Percentiles rank a stretch among this genome's conserved stretches.
Evolutionary conservation across 1,140 invertebrate species (phyloP).

Genomic region (Cherax quadricarinatus): DNA sequence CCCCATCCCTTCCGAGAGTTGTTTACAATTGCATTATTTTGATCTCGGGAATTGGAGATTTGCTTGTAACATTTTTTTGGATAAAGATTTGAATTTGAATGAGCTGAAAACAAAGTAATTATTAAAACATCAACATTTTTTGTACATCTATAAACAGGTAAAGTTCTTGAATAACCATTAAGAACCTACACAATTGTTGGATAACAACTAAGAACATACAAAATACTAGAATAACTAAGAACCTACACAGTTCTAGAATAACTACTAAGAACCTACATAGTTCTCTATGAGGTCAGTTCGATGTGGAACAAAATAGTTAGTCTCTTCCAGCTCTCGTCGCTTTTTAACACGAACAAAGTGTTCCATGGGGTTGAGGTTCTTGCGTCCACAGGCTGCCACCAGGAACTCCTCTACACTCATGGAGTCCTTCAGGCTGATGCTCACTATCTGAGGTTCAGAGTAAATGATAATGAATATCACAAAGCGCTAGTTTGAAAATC

Average conservation of each 20-base stretch:
- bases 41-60: too few relatives aligned
- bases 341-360: slow-evolving; percentile 97
- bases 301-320: slow-evolving; percentile 96
- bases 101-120: too few relatives aligned
- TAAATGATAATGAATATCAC: neutral
- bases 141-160: too few relatives aligned
- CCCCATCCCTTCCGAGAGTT: too few relatives aligned
- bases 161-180: neutral
- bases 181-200: slow-evolving; percentile 91
- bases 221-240: too few relatives aligned
- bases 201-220: too few relatives aligned
- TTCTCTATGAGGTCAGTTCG: slow-evolving; percentile 95
- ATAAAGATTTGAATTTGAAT: too few relatives aligned
- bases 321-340: slow-evolving; percentile 94
- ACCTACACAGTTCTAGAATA: too few relatives aligned
- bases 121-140: too few relatives aligned
- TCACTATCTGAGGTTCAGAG: slow-evolving; percentile 81
- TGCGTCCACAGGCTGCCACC: slow-evolving; percentile 91
- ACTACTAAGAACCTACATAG: slow-evolving; percentile 85
- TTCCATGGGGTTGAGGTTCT: slow-evolving; percentile 93
- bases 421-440: slow-evolving; percentile 89
- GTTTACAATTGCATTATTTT: too few relatives aligned
- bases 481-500: neutral
- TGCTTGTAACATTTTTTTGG: too few relatives aligned
- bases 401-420: slow-evolving; percentile 98